Base-by-base conservation (phyloP, 2,113 vertebrate species). In the Symphodus melops region DNA sequence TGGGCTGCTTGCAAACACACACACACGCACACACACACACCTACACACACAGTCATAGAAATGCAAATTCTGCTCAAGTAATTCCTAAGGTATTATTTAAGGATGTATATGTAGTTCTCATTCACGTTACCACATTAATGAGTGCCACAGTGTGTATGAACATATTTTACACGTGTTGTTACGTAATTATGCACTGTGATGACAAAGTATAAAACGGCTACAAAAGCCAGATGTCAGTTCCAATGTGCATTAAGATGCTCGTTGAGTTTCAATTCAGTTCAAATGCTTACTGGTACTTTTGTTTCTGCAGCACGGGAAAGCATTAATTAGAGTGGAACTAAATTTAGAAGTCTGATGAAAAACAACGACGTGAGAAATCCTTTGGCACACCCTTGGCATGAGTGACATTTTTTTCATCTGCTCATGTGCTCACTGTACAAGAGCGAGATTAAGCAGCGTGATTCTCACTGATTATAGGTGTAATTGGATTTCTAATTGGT, bases 401-500 rank as follows among this genome's bases (percentile, higher is more conserved):
- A 37, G 20, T 64, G 64, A 72, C 70, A 54, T 54, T 25, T 28
- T 1, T 33, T 23, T 1, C 33, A 2, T 28, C 10, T 7, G 33
- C 63, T 25, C 48, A n/a, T 52, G 56, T 61, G 46, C 67, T 69
- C 55, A 55, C 7, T 37, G 56, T 41, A 71, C 19, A 0, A 60
- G 55, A 36, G 52, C 59, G 20, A 71, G 79, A 83, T 81, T 73
- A 76, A 72, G 75, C 68, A 16, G 44, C 61, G 9, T 64, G 70
- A 82, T 77, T 60, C 58, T 44, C 68, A 4, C 42, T 79, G 75
- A 89, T 87, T 82, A 82, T 56, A 61, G 75, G 75, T 83, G 63
- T 84, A 87, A 87, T 79, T 86, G 78, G 75, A 84, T 89, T 80
- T 72, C 78, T 84, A 86, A 89, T 87, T 82, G 85, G 65, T 79